Evolutionary conservation across 2,888 invertebrate species (phyloP).

Genomic region (Drosophila eohydei): DNA sequence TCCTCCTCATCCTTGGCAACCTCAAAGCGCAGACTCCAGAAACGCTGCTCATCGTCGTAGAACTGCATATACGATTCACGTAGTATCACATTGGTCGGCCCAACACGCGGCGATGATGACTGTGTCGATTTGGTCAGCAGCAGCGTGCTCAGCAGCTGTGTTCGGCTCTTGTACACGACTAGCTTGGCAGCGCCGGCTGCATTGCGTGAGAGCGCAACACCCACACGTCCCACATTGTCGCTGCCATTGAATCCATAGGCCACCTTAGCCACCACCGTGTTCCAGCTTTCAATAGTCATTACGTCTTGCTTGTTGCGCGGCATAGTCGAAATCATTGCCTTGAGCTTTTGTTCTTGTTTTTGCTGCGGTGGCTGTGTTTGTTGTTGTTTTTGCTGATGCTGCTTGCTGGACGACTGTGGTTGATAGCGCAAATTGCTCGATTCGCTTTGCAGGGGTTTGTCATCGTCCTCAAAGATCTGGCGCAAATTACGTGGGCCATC

Average conservation of each 20-base stretch:
- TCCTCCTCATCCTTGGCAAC: constrained; percentile 42
- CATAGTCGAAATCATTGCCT: background rate
- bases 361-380: background rate
- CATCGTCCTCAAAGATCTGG: constrained; percentile 55
- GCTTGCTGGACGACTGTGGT: constrained; percentile 19
- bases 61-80: constrained; percentile 76
- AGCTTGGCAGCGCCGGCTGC: constrained; percentile 52
- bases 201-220: constrained; percentile 85
- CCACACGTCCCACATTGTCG: constrained; percentile 83
- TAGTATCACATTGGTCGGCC: constrained; percentile 38
- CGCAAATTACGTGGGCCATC: constrained; percentile 36
- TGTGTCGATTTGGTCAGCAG: constrained; percentile 42
- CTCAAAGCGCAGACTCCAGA: constrained; percentile 87
- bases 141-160: constrained; percentile 59
- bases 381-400: background rate
- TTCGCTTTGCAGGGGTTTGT: constrained; percentile 44
- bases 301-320: background rate
- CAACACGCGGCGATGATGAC: constrained; percentile 11
- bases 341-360: background rate
- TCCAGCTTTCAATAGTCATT: constrained; percentile 22
- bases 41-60: constrained; percentile 86
- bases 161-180: constrained; percentile 71
- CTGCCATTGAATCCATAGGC: constrained; percentile 36
- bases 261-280: constrained; percentile 51
- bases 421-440: constrained; percentile 48